phyloP scores from a whole-genome alignment of 2,888 invertebrate species.

The Villa cingulata region DNA sequence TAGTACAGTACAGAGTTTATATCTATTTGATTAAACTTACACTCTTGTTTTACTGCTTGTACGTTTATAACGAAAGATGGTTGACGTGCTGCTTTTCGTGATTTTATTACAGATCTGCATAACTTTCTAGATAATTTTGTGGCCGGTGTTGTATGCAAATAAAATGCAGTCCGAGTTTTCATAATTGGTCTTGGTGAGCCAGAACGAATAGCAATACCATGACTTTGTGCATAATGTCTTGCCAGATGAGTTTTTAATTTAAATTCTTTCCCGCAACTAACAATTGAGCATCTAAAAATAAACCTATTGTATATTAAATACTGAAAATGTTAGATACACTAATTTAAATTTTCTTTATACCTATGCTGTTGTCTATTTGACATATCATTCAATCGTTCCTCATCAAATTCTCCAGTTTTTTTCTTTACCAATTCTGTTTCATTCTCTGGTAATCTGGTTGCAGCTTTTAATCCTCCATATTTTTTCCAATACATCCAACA shows the following conservation, averaged over 20 bases:
- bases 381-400: conserved; percentile 38
- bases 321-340: too few species aligned
- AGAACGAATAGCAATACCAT: conserved; percentile 55
- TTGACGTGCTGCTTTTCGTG: conserved; percentile 76
- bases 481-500: conserved; percentile 99
- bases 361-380: conserved; percentile 27
- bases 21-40: conserved; percentile 37
- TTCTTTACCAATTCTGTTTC: conserved; percentile 35
- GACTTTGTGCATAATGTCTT: conserved; percentile 85
- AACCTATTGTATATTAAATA: too few species aligned
- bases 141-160: conserved; percentile 79
- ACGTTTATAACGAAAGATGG: conserved; percentile 69
- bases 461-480: conserved; percentile 86
- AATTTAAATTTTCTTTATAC: not conserved
- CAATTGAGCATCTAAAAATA: conserved; percentile 70
- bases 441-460: conserved; percentile 41
- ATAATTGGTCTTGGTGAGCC: conserved; percentile 82
- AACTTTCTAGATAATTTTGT: conserved; percentile 80
- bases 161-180: conserved; percentile 95
- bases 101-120: conserved; percentile 67
- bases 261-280: conserved; percentile 90
- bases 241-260: conserved; percentile 88
- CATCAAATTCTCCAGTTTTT: conserved; percentile 38
- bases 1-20: not conserved
- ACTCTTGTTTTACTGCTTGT: conserved; percentile 75